Evolutionary conservation across 2,113 vertebrate species (phyloP).

Genomic region (Mesocricetus auratus): DNA sequence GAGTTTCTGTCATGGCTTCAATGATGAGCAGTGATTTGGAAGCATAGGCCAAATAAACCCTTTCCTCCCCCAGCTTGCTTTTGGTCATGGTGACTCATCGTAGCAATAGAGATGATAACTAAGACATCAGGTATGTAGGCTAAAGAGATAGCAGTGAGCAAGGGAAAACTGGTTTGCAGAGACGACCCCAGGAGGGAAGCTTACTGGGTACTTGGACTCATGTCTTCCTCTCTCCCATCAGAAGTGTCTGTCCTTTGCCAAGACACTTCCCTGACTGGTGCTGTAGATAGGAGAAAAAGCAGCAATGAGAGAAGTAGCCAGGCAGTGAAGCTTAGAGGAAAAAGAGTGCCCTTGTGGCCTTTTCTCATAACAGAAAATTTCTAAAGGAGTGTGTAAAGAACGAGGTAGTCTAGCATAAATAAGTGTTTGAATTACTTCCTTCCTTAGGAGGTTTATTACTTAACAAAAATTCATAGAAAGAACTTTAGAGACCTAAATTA

Average conservation of each 20-base stretch:
- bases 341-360: neutral
- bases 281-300: neutral
- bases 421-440: neutral
- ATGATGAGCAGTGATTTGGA: neutral
- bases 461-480: slow-evolving; percentile 45
- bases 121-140: neutral
- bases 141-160: neutral
- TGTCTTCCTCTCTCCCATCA: neutral
- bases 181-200: neutral
- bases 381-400: neutral
- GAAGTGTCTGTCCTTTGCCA: slow-evolving; percentile 14
- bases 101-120: neutral
- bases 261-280: neutral
- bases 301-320: neutral
- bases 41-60: neutral
- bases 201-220: neutral
- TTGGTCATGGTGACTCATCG: neutral
- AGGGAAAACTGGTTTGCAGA: neutral
- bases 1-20: neutral
- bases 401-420: slow-evolving; percentile 20
- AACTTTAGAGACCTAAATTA: neutral
- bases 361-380: slow-evolving; percentile 10
- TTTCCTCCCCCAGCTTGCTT: neutral
- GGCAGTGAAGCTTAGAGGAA: neutral
- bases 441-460: neutral